These are phyloP conservation scores for Tethea ocularis DNA, from an alignment of 2,888 invertebrate species.

Conservation along the genomic window DNA sequence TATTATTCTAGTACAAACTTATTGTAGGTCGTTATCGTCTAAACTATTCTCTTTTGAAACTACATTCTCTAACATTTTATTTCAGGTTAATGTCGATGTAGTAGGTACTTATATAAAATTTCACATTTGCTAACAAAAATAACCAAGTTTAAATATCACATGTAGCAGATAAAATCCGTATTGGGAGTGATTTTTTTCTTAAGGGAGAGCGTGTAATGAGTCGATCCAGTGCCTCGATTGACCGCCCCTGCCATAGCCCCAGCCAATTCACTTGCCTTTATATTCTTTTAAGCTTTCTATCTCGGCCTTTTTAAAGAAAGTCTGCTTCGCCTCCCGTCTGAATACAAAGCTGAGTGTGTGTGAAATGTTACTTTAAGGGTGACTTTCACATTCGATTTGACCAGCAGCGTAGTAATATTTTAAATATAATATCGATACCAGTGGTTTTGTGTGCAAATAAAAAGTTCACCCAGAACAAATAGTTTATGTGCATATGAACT, in stretches of 20 bases:
- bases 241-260: conserved; percentile 64
- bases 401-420: conserved; percentile 5
- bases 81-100: too few relatives aligned
- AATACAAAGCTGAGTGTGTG: conserved; percentile 50
- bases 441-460: background rate
- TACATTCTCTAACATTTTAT: background rate
- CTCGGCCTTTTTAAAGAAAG: conserved; percentile 59
- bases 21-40: too few relatives aligned
- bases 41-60: conserved; percentile 1
- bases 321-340: conserved; percentile 45
- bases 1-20: too few relatives aligned
- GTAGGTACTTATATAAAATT: background rate
- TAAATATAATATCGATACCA: background rate
- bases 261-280: conserved; percentile 70
- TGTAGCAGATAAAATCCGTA: conserved; percentile 35
- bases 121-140: conserved; percentile 26
- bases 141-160: conserved; percentile 32
- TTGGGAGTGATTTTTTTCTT: conserved; percentile 42
- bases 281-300: conserved; percentile 68
- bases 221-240: conserved; percentile 74
- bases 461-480: too few relatives aligned
- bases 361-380: conserved; percentile 24
- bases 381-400: conserved; percentile 6
- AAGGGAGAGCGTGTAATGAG: conserved; percentile 67
- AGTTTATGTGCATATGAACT: background rate